A percentile compares a stretch with the other conserved stretches of the same genome.
These are phyloP conservation scores for Amphiura filiformis DNA, from an alignment of 35 echinoderm and acorn worm species.

Conservation along the genomic window DNA sequence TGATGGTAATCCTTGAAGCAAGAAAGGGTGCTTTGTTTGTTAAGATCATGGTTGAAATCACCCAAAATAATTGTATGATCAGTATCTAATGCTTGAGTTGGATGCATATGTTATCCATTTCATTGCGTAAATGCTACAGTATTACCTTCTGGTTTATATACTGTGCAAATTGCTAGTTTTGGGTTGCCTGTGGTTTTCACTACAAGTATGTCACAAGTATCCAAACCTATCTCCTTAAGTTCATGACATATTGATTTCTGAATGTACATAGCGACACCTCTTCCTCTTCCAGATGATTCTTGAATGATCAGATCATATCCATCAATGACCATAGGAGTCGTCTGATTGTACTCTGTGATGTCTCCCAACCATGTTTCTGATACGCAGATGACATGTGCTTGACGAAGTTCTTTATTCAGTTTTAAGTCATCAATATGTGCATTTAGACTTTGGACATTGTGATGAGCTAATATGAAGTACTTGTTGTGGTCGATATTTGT, in stretches of 20 bases:
- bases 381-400: slow-evolving; percentile 36
- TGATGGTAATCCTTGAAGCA: slow-evolving; percentile 24
- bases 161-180: background rate
- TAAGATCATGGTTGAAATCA: slow-evolving; percentile 48
- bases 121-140: background rate
- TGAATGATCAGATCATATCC: slow-evolving; percentile 19
- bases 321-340: background rate
- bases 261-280: slow-evolving; percentile 42
- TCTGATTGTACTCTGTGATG: background rate
- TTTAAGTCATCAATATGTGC: slow-evolving; percentile 24
- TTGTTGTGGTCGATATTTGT: too few relatives aligned
- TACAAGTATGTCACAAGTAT: slow-evolving; percentile 25
- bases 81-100: background rate
- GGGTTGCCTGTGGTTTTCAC: background rate
- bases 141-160: background rate
- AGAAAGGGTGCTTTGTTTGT: background rate
- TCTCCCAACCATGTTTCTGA: slow-evolving; percentile 64
- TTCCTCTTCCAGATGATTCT: slow-evolving; percentile 29
- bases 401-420: slow-evolving; percentile 3
- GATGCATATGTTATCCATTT: background rate
- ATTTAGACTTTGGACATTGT: slow-evolving; percentile 41
- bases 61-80: background rate
- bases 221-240: background rate
- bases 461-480: slow-evolving; percentile 5
- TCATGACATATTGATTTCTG: background rate